A percentile compares a stretch with the other conserved stretches of the same genome.
phyloP scores from a whole-genome alignment of 64 coral and sea anemone species.

The Stylophora pistillata region DNA sequence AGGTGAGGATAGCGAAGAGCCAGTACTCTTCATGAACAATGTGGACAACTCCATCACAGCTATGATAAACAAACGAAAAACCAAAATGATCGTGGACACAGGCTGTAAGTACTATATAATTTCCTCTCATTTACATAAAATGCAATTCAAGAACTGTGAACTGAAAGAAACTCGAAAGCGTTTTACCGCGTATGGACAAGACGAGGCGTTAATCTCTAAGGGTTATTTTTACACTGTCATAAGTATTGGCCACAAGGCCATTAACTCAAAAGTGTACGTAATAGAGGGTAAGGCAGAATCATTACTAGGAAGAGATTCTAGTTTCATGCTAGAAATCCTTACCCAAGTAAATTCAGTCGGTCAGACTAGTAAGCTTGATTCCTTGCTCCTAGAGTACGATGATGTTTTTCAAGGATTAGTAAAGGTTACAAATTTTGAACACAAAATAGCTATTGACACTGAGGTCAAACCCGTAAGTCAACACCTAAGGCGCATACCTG shows the following conservation, averaged over 20 bases:
- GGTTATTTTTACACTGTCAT: background rate
- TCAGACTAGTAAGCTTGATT: background rate
- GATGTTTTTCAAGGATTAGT: too few species aligned
- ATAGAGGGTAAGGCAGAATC: conserved; percentile 33
- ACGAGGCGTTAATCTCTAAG: conserved; percentile 2
- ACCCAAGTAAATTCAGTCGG: conserved; percentile 9
- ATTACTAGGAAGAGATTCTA: conserved; percentile 7
- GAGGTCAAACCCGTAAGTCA: too few species aligned
- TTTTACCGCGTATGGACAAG: conserved; percentile 50
- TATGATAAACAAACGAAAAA: conserved; percentile 19
- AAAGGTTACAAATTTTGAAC: too few species aligned
- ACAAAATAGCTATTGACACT: too few species aligned
- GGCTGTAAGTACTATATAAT: conserved; percentile 22
- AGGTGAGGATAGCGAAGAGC: background rate
- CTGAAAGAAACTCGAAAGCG: conserved; percentile 16
- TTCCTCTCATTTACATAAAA: conserved; percentile 36
- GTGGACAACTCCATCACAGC: background rate
- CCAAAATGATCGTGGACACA: conserved; percentile 43
- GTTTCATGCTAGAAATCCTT: conserved; percentile 6
- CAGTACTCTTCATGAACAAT: conserved; percentile 24
- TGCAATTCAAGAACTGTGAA: conserved; percentile 31
- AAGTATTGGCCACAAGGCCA: background rate
- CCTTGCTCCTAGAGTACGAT: too few species aligned
- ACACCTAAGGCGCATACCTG: too few species aligned
- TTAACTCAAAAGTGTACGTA: background rate